A percentile compares a stretch with the other conserved stretches of the same genome.
Conservation (phyloP, 2,797 vertebrate species). For the Dendrocincla tyrannina region DNA sequence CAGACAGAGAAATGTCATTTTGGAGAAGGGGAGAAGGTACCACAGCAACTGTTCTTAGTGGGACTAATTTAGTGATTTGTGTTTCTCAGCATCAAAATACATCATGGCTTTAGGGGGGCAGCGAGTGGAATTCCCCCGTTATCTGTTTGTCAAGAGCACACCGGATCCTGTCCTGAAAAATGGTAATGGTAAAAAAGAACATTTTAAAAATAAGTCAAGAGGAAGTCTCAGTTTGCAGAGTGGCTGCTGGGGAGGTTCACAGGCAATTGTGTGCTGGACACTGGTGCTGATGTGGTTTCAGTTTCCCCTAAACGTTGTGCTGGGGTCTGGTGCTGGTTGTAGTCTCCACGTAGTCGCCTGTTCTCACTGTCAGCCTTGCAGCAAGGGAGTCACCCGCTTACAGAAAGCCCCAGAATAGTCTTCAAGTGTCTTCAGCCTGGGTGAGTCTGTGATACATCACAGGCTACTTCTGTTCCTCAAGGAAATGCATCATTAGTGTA, state of each 20-base stretch:
- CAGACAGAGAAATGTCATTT: background rate
- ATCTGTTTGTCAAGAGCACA: background rate
- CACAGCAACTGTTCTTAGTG: background rate
- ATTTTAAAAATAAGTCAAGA: background rate
- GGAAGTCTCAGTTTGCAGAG: constrained; percentile 30
- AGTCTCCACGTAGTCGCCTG: fast-evolving
- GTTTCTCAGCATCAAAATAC: background rate
- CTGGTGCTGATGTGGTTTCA: background rate
- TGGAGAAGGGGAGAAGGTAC: background rate
- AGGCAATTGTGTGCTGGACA: background rate
- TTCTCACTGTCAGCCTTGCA: fast-evolving
- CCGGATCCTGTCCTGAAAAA: background rate
- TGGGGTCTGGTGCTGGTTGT: background rate
- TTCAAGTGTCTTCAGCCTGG: background rate
- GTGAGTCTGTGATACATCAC: fast-evolving
- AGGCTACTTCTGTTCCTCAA: background rate
- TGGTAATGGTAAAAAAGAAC: background rate
- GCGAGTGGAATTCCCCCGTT: background rate
- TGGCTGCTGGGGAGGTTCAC: background rate
- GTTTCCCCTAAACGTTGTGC: background rate
- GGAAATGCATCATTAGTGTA: background rate
- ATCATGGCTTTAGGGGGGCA: background rate
- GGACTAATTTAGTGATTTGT: background rate
- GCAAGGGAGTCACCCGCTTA: background rate
- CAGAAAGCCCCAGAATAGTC: background rate